These are phyloP conservation scores for Gonocerus acuteangulatus DNA, from an alignment of 2,888 invertebrate species.

Conservation along the genomic window DNA sequence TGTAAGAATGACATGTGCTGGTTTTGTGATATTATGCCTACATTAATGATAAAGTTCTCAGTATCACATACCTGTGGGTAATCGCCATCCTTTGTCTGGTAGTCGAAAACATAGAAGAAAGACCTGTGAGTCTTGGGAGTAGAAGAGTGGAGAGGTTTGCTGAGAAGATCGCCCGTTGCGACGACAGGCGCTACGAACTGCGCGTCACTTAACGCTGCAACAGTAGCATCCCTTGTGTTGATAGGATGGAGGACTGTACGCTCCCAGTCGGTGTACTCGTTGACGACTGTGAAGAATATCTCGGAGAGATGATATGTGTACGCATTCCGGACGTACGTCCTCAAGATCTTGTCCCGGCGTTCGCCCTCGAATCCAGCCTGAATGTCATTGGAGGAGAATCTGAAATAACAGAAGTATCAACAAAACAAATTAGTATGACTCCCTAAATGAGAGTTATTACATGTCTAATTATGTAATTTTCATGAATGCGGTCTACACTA, in stretches of 20 bases:
- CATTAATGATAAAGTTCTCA: no score
- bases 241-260: slow-evolving; percentile 81
- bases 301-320: slow-evolving; percentile 93
- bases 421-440: background rate
- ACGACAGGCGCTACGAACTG: slow-evolving; percentile 88
- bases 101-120: slow-evolving; percentile 85
- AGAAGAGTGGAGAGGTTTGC: slow-evolving; percentile 53
- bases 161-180: slow-evolving; percentile 73
- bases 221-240: slow-evolving; percentile 78
- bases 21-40: no score
- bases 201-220: slow-evolving; percentile 87
- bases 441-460: no score
- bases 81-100: slow-evolving; percentile 81
- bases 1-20: no score
- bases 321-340: slow-evolving; percentile 88
- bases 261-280: slow-evolving; percentile 98
- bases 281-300: slow-evolving; percentile 84
- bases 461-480: background rate
- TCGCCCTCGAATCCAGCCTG: slow-evolving; percentile 77
- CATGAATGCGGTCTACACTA: background rate
- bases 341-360: slow-evolving; percentile 58
- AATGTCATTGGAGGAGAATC: slow-evolving; percentile 37
- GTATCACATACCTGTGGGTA: slow-evolving; percentile 79
- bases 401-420: background rate
- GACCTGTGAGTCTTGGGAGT: slow-evolving; percentile 51